phyloP scores from a whole-genome alignment of 2,113 vertebrate species.

The Phalacrocorax carbo region DNA sequence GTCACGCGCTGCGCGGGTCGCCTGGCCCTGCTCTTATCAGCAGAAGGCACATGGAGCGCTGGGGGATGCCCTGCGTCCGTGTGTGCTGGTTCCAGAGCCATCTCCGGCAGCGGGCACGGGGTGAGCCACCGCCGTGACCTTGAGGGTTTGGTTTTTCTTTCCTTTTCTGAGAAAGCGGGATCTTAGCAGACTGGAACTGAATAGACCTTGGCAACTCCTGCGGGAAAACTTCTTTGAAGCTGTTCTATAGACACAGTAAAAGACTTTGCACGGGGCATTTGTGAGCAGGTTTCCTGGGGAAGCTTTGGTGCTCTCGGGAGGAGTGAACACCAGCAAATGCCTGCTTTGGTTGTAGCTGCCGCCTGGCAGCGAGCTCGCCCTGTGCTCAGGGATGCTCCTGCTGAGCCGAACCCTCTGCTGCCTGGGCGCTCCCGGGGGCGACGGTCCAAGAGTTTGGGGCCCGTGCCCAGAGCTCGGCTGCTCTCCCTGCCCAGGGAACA shows the following conservation, averaged over 20 bases:
- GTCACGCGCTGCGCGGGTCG: conserved; percentile 78
- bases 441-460: neutral
- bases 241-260: neutral
- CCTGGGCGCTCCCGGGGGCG: accelerated
- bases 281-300: neutral
- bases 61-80: conserved; percentile 76
- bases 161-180: neutral
- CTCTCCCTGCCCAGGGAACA: neutral
- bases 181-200: conserved; percentile 69
- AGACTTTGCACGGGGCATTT: accelerated
- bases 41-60: conserved; percentile 69
- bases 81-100: conserved; percentile 66
- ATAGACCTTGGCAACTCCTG: conserved; percentile 32
- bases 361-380: neutral
- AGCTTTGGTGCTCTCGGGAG: accelerated
- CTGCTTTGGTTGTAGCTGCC: neutral
- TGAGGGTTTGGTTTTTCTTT: conserved; percentile 28
- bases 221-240: conserved; percentile 67
- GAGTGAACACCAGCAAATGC: neutral
- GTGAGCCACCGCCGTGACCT: conserved; percentile 71
- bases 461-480: accelerated
- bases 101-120: conserved; percentile 63
- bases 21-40: conserved; percentile 86
- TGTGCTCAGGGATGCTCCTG: neutral
- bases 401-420: neutral